Evolutionary conservation across 2,888 invertebrate species (phyloP), one percentile per base, ranked within the genome.

Genomic region (Bhutanitis thaidina): DNA sequence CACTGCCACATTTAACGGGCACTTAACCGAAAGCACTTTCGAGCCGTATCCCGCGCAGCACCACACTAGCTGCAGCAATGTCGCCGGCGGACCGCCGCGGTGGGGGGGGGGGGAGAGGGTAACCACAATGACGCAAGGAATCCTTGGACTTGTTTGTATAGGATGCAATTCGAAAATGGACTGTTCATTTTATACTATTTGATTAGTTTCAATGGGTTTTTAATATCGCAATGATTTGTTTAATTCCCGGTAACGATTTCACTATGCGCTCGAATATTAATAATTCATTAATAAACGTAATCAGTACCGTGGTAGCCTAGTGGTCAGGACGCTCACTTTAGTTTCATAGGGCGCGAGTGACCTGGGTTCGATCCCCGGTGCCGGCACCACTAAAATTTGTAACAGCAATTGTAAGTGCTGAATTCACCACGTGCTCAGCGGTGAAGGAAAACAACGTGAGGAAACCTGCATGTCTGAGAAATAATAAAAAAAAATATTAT

Each of bases 41-140:
- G 13, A 50, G 25, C 52, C 41, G 41, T 34, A 43, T 45, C 45
- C 15, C 36, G 48, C 53, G 49, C 53, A 39, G 43, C 40, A 37
- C 36, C 39, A 43, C 34, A 27, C 43, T 38, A 38, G 10, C 20
- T n/a, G 10, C n/a, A 34, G 27, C 36, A 9, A 16, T 7, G 36
- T 20, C 15, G 35, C 36, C 20, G 15, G 35, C 36, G 40, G 12
- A 14, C 16, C 16, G 16, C 10, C 15, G 34, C 34, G 37, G 55
- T 46, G 58, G 55, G 59, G 20, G 61, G 58, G 55, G 59, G 20
- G 61, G 49, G 48, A 30, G 52, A 56, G 53, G 55, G 58, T 59
- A 59, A 51, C 65, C 65, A 61, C 37, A 10, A 0, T 47, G 52
- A 37, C 30, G 51, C 30, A 48, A 51, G 40, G 39, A 44, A 43